Evolutionary conservation across 2,797 vertebrate genomes (phyloP), one percentile per base, ranked within the genome.

Genomic region (Ptychadena robeensis): DNA sequence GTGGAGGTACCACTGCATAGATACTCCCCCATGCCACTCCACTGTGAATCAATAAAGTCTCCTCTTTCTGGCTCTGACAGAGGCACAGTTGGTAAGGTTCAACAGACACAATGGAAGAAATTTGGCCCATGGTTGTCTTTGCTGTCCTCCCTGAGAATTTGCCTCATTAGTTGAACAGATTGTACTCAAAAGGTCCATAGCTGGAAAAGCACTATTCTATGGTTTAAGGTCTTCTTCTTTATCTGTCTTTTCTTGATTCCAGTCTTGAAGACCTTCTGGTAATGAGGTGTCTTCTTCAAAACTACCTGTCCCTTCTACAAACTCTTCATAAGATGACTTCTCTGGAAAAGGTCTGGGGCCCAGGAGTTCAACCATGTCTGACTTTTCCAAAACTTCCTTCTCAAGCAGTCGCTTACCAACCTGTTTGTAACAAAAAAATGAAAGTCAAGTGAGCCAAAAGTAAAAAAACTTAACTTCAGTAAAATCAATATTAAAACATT

Each of bases 281-380:
- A 96, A 90, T 34, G 90, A 91, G 0, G 88, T 94, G 89, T 96
- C 94, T 89, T 96, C 95, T 83, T 95, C 94, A 2, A 95, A 92
- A 88, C 95, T 92, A 0, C 95, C 92, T 0, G 93, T 95, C 0
- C 94, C 94, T 79, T 95, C 94, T 48, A 96, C 94, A 79, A 94
- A 94, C 22, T 95, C 94, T 89, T 95, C 93, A 6, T 94, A 95
- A 0, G 94, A 92, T 0, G 94, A 92, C 86, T 93, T 94, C 90
- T 95, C 94, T 1, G 87, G 65, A 2, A 95, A 96, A 0, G 94
- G 94, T 65, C 93, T 85, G 0, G 93, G 89, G 0, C 95, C 95
- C 27, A 95, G 89, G 40, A 95, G 88, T 86, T 94, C 93, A 67
- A 94, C 8, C 95, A 94, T 92, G 89, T 95, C 94, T 0, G 91